Base-by-base conservation (phyloP, 2,113 vertebrate genomes). In the Grammomys dolichurus region DNA sequence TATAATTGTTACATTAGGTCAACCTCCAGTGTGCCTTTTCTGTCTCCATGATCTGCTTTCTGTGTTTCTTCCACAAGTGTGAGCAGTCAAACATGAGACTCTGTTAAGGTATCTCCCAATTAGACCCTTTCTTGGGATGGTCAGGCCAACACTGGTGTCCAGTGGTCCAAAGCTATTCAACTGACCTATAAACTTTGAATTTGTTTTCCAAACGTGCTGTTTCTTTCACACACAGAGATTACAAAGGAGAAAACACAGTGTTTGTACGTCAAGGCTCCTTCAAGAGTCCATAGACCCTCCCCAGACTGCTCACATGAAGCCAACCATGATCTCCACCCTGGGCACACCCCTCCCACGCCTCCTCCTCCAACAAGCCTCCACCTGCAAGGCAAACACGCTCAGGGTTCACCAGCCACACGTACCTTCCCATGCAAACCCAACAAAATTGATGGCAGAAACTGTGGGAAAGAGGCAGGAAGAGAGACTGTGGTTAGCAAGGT, bases 291-390 rank as follows among this genome's bases (percentile, higher is more conserved):
- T 0, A 84, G 96, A 87, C 93, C 96, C 95, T 76, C 76, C 92
- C 73, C 72, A 10, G 90, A 90, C 51, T n/a, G 88, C 86, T 90
- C 54, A 5, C 51, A 0, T 1, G 46, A 90, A 67, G 92, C 92
- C 88, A 73, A 11, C 73, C 56, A 67, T 1, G 28, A 28, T 60
- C 92, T 89, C 95, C 90, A 51, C 95, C 93, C 94, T 76, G 3
- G 9, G 82, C 96, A 92, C 94, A 86, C 92, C 81, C 70, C 92
- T 91, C 95, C 95, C 43, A 16, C 22, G 7, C 86, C 96, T 89
- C 93, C 90, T 89, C 86, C 0, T 4, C 85, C 60, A 70, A 73
- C 97, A 97, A 95, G 97, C 94, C 97, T 54, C 51, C 65, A 92
- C 97, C 95, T 97, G 97, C 96, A 12, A 10, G 2, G 10, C 86